Evolutionary conservation across 2,113 vertebrate species (phyloP).

Genomic region (Mustelus asterias): DNA sequence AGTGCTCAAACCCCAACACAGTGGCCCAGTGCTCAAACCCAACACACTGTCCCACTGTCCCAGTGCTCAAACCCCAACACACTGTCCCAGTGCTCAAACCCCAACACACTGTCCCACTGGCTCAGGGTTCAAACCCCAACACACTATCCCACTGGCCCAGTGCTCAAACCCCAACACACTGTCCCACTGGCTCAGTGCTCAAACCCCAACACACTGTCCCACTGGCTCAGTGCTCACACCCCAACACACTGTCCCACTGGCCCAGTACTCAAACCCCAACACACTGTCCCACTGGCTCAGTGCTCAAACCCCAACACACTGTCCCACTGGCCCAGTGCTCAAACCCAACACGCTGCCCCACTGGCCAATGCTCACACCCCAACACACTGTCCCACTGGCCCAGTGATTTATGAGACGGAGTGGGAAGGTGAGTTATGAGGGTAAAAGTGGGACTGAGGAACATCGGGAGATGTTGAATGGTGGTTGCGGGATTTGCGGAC

Average conservation of each 20-base stretch:
- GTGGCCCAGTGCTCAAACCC: neutral
- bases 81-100: too few species aligned
- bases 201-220: neutral
- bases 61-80: too few species aligned
- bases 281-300: neutral
- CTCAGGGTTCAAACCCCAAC: neutral
- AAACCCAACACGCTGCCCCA: neutral
- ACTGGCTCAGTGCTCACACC: neutral
- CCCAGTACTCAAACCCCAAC: neutral
- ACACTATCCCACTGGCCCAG: neutral
- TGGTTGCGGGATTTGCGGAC: neutral
- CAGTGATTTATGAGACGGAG: neutral
- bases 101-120: neutral
- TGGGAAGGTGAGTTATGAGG: neutral
- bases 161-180: neutral
- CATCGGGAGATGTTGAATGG: neutral
- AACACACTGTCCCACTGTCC: neutral
- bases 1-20: too few species aligned
- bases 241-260: neutral
- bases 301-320: neutral
- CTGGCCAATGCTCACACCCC: neutral
- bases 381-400: neutral
- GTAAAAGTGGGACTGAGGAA: neutral
- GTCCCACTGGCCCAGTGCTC: neutral
- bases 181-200: neutral